These are phyloP conservation scores for Tachina fera DNA, from an alignment of 2,888 invertebrate genomes.

Conservation along the genomic window DNA sequence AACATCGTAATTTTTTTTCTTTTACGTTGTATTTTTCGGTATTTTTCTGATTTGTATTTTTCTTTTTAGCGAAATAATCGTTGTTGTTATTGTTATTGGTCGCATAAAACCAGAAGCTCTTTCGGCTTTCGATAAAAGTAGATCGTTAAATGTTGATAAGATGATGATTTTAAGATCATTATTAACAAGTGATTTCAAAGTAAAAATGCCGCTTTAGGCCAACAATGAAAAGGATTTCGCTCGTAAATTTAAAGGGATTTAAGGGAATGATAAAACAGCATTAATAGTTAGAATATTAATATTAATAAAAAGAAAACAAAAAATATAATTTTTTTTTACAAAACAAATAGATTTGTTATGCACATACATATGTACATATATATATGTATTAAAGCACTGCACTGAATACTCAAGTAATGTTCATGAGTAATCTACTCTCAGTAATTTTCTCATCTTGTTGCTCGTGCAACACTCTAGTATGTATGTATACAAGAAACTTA, in stretches of 20 bases:
- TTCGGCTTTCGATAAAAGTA: constrained; percentile 81
- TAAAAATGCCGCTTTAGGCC: constrained; percentile 60
- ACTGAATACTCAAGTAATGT: too few relatives aligned
- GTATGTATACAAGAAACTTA: too few relatives aligned
- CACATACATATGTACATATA: too few relatives aligned
- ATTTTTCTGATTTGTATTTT: constrained; percentile 15
- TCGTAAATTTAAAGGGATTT: constrained; percentile 66
- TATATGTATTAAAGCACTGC: too few relatives aligned
- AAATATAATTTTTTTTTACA: background rate
- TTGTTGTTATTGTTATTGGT: constrained; percentile 66
- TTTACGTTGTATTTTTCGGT: constrained; percentile 34
- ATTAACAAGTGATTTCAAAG: constrained; percentile 79
- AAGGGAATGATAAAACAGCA: constrained; percentile 34
- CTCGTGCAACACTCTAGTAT: too few relatives aligned
- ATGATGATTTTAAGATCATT: constrained; percentile 77
- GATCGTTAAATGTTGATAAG: constrained; percentile 77
- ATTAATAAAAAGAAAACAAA: background rate
- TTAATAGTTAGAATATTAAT: constrained; percentile 24
- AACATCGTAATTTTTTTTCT: constrained; percentile 67
- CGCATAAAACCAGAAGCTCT: constrained; percentile 80
- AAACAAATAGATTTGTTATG: background rate
- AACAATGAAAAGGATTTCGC: constrained; percentile 60
- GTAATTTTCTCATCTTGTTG: too few relatives aligned
- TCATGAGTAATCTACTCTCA: too few relatives aligned
- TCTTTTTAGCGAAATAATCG: constrained; percentile 59